Evolutionary conservation across 2,888 invertebrate genomes (phyloP), one percentile per base, ranked within the genome.

Genomic region (Rhagium mordax): DNA sequence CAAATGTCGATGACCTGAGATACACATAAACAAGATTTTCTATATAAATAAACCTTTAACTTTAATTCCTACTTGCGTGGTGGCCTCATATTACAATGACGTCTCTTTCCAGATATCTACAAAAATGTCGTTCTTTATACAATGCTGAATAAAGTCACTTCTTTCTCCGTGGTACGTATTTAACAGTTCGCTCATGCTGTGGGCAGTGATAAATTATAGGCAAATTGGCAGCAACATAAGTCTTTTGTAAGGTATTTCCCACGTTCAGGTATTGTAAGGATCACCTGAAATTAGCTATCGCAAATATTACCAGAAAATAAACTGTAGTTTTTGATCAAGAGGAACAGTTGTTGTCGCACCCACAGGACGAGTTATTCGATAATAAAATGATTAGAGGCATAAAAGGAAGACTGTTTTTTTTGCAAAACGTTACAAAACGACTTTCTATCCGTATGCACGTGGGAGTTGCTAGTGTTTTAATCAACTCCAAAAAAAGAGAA

Each of bases 401-500:
- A 65, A 65, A 65, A 67, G 57, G 41, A 7, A n/a, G 24, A 47
- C 29, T 20, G 15, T 20, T 15, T 55, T 55, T 67, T 33, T 51
- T 55, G 21, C 21, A 33, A 59, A 27, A n/a, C n/a, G 8, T 15
- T 16, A 15, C 47, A 5, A 20, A 41, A 18, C 55, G 16, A 47
- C 67, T 65, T 65, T 65, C 65, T 67, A 67, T 10, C 10, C 21
- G 15, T 21, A 47, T 15, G 57, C 5, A 57, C 57, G 67, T 67
- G 67, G 67, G 57, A n/a, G 67, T 57, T 41, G 49, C 27, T 27
- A 48, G 48, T 18, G 53, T 27, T 57, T 59, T 48, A 65, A 70
- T 55, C 65, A 64, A 47, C 47, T 24, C 75, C 72, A 53, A 70
- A 71, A 72, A 61, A 67, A 73, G 72, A 73, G 71, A 73, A 70